Conservation (phyloP, 2,797 vertebrate genomes). For the Glyptemys insculpta region DNA sequence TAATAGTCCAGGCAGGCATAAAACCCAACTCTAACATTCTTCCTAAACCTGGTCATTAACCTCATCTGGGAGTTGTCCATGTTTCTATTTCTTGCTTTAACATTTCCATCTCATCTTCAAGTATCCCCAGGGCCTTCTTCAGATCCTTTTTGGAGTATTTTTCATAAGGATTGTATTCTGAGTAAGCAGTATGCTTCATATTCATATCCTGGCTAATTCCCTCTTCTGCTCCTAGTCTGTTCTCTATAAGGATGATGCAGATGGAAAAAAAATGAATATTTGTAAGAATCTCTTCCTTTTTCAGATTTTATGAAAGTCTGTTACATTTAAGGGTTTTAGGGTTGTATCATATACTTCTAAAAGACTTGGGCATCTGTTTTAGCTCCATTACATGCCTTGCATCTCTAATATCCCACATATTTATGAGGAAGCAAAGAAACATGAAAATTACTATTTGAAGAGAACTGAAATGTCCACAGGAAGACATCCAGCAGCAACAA, state of each 20-base stretch:
- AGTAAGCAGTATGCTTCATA: slow-evolving; percentile 9
- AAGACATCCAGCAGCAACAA: slow-evolving; percentile 20
- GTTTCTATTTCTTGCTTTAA: neutral
- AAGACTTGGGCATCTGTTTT: neutral
- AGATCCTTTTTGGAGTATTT: neutral
- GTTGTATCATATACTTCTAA: neutral
- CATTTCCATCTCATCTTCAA: neutral
- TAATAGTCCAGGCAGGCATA: slow-evolving; percentile 14
- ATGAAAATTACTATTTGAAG: neutral
- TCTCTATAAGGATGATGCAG: neutral
- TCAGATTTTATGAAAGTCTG: neutral
- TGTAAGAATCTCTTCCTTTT: neutral
- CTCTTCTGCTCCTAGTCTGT: neutral
- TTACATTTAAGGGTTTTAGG: neutral
- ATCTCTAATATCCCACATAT: neutral
- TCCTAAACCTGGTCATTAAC: neutral
- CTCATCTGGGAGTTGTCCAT: neutral
- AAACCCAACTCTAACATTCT: slow-evolving; percentile 3
- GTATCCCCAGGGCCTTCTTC: slow-evolving; percentile 2
- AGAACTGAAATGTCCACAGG: neutral
- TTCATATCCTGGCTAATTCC: neutral
- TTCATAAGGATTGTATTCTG: slow-evolving; percentile 10
- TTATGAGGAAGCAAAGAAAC: neutral
- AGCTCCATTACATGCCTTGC: neutral
- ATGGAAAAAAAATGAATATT: neutral